Percentiles rank a stretch among this genome's conserved stretches.
Evolutionary conservation across 2,797 vertebrate species (phyloP).

Genomic region (Danio tinwini): DNA sequence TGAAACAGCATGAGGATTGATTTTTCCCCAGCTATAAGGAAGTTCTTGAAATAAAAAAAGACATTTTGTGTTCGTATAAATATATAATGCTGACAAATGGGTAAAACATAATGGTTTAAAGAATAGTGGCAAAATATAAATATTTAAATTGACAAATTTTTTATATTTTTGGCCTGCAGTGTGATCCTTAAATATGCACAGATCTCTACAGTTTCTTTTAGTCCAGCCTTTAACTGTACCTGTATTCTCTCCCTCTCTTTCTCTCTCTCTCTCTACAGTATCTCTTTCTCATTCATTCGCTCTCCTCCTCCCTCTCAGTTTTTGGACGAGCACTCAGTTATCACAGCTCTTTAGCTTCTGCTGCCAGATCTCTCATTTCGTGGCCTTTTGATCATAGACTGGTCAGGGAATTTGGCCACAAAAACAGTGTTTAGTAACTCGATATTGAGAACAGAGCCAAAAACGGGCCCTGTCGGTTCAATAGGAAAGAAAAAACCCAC

Average conservation of each 20-base stretch:
- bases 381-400: slow-evolving; percentile 59
- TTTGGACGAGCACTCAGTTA: slow-evolving; percentile 51
- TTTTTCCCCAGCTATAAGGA: too few relatives aligned
- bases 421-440: slow-evolving; percentile 62
- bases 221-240: slow-evolving; percentile 18
- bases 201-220: neutral
- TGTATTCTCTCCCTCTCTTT: neutral
- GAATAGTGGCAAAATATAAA: too few relatives aligned
- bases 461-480: slow-evolving; percentile 22
- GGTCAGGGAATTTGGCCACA: slow-evolving; percentile 61
- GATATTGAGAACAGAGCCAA: slow-evolving; percentile 52
- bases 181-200: too few relatives aligned
- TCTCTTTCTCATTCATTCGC: slow-evolving; percentile 10
- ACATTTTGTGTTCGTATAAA: too few relatives aligned
- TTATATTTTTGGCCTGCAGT: too few relatives aligned
- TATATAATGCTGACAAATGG: too few relatives aligned
- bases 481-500: slow-evolving; percentile 1
- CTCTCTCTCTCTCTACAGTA: too few relatives aligned
- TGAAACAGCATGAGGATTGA: too few relatives aligned
- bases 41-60: too few relatives aligned
- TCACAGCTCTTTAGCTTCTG: slow-evolving; percentile 51
- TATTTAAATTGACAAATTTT: too few relatives aligned
- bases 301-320: slow-evolving; percentile 31
- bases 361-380: slow-evolving; percentile 57
- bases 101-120: too few relatives aligned